Evolutionary conservation across 92 coral and sea anemone species (phyloP).

Genomic region (Isaurus tuberculatus): DNA sequence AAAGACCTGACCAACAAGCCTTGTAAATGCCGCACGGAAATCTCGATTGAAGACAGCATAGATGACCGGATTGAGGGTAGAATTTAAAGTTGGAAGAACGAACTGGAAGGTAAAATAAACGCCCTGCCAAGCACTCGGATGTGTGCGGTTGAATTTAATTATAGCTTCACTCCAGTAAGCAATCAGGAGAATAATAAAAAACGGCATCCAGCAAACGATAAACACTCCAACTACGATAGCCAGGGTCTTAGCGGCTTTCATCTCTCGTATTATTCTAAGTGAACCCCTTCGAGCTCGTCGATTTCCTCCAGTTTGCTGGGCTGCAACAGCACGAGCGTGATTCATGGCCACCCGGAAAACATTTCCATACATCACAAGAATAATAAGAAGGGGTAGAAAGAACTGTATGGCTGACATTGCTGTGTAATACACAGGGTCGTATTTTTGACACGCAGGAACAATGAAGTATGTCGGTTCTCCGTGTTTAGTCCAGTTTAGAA

Average conservation of each 20-base stretch:
- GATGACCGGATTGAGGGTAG: conserved; percentile 82
- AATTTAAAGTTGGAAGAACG: conserved; percentile 76
- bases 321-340: conserved; percentile 93
- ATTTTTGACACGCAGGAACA: conserved; percentile 49
- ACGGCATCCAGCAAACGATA: conserved; percentile 89
- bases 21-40: conserved; percentile 71
- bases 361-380: conserved; percentile 77
- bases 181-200: conserved; percentile 63
- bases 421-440: conserved; percentile 75
- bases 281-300: conserved; percentile 66
- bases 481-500: conserved; percentile 59
- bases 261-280: conserved; percentile 78
- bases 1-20: conserved; percentile 7
- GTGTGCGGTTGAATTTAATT: neutral
- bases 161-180: conserved; percentile 57
- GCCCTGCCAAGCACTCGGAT: conserved; percentile 25
- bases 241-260: conserved; percentile 93
- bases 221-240: conserved; percentile 93
- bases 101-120: conserved; percentile 65
- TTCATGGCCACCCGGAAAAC: conserved; percentile 89
- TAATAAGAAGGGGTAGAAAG: conserved; percentile 75
- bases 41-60: conserved; percentile 85
- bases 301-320: conserved; percentile 66
- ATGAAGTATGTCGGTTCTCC: conserved; percentile 33
- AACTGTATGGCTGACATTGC: conserved; percentile 68